phyloP scores from a whole-genome alignment of 2,113 vertebrate species.

The Hoplias malabaricus region DNA sequence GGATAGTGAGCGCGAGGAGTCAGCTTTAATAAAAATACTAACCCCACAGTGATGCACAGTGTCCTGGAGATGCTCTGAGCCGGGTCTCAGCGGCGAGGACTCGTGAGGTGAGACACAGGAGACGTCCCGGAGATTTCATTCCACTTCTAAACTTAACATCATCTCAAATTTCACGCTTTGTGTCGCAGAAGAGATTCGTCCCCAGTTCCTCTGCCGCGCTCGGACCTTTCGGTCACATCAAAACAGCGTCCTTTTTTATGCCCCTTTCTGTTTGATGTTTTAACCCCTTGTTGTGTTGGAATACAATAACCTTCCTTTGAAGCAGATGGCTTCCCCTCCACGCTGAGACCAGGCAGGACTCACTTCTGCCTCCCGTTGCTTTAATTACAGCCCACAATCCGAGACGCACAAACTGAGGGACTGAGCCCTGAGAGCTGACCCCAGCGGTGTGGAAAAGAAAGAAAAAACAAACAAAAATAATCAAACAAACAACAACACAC shows the following conservation, averaged over 20 bases:
- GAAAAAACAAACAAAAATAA: no score
- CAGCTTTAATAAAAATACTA: neutral
- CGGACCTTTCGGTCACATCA: constrained; percentile 67
- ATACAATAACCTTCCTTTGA: constrained; percentile 63
- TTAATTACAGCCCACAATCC: constrained; percentile 74
- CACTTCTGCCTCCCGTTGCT: constrained; percentile 74
- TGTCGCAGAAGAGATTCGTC: constrained; percentile 68
- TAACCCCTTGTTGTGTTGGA: constrained; percentile 71
- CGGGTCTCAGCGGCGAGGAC: neutral
- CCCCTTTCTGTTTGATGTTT: constrained; percentile 75
- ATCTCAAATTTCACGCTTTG: constrained; percentile 71
- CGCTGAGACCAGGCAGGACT: constrained; percentile 71
- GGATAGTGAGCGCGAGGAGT: no score
- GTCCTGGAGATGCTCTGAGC: neutral
- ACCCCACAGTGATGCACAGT: neutral
- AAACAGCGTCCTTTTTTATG: constrained; percentile 50
- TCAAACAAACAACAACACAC: no score
- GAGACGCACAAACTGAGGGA: constrained; percentile 59
- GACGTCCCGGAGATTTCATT: constrained; percentile 35
- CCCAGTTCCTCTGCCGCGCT: constrained; percentile 61
- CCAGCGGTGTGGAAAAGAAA: constrained; percentile 51
- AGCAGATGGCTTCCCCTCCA: constrained; percentile 76
- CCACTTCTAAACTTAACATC: constrained; percentile 47
- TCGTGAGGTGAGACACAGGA: constrained; percentile 24
- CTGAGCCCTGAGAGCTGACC: constrained; percentile 62